phyloP scores from a whole-genome alignment of 2,797 vertebrate genomes.

The Peromyscus melanophrys region DNA sequence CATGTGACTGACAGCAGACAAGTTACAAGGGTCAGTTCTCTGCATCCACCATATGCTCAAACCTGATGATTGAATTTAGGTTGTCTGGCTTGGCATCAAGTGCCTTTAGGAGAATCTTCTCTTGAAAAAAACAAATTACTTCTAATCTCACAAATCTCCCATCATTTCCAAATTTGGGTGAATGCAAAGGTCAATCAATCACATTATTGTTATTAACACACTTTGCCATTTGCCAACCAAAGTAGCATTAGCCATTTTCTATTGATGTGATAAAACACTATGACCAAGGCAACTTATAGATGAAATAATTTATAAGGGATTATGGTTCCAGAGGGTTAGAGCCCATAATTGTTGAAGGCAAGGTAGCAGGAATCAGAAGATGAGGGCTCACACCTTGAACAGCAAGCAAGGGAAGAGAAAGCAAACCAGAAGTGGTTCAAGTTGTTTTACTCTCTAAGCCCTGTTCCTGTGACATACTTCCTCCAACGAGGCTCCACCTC shows the following conservation, averaged over 20 bases:
- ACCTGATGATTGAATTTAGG: not conserved
- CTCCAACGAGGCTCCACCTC: not conserved
- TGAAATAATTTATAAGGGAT: not conserved
- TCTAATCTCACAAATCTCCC: not conserved
- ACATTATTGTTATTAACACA: not conserved
- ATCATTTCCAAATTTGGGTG: not conserved
- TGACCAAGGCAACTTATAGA: not conserved
- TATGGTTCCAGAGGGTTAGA: not conserved
- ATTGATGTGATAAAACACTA: not conserved
- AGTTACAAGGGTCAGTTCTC: not conserved
- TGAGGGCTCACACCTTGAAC: not conserved
- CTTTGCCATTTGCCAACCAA: not conserved
- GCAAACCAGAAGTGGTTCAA: not conserved
- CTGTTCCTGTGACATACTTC: not conserved
- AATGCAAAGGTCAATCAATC: not conserved
- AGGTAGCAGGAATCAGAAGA: not conserved
- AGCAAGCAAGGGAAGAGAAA: not conserved
- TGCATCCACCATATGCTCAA: not conserved
- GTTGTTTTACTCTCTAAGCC: not conserved
- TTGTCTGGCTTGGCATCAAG: not conserved
- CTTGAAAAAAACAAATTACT: conserved; percentile 17
- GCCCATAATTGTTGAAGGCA: not conserved
- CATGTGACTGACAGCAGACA: not conserved
- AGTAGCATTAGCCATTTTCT: not conserved
- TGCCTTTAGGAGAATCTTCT: not conserved